Base-by-base conservation (phyloP, 2,888 invertebrate species). In the Sphaerophoria taeniata region DNA sequence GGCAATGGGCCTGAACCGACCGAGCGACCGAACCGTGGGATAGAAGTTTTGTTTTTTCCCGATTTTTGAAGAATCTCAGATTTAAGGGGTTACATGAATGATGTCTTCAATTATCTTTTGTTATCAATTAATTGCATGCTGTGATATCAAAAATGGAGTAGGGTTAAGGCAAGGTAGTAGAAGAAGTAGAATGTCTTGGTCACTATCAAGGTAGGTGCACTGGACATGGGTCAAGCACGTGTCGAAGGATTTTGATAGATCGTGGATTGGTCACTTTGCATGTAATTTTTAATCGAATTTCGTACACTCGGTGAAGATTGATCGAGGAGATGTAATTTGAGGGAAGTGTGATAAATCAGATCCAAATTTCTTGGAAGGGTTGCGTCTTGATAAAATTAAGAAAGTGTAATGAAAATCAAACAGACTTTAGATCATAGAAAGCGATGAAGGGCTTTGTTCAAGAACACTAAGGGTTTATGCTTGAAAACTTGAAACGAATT, bases 121-220 rank as follows among this genome's bases (percentile, higher is more conserved):
- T 90, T 89, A 90, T 90, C 89, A 90, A 90, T 90, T 90, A 90
- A 90, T 90, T 90, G 89, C 90, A 89, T 88, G 90, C 90, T 89
- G 90, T 87, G 90, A 75, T 78, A 82, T 85, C 14, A 60, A 80
- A 76, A 77, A 58, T 12, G 36, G 61, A 36, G 16, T 69, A 34
- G 9, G 12, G 6, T 47, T 39, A 4, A 49, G 24, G 39, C 16
- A 36, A 11, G 60, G 24, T 60, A 49, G 16, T 11, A 56, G 16
- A 24, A 4, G 43, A 4, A 33, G 39, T 49, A n/a, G n/a, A 63
- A n/a, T 70, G 63, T 56, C 70, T 11, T 43, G 12, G 16, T 4
- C 11, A 11, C 16, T 16, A 9, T 14, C 0, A 43, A 6, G 36
- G 34, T 16, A 53, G 70, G 24, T 77, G 24, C 24, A 24, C 1